A percentile compares a stretch with the other conserved stretches of the same genome.
Conservation (phyloP, 2,888 invertebrate genomes). For the Monochamus alternatus region DNA sequence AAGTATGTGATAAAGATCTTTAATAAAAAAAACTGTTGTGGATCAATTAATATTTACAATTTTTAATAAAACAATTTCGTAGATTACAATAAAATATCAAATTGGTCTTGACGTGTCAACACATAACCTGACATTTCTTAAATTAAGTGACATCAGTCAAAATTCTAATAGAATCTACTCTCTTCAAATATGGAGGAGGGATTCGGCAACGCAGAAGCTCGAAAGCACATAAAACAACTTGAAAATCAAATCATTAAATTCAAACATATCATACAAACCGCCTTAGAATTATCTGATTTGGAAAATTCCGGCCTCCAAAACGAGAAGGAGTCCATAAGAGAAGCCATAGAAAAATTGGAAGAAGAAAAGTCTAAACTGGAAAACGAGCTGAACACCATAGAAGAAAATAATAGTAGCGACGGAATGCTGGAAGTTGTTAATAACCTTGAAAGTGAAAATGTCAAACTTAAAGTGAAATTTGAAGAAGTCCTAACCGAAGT, state of each 20-base stretch:
- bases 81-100: neutral
- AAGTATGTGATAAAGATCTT: neutral
- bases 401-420: conserved; percentile 31
- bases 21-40: no score
- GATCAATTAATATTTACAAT: no score
- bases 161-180: conserved; percentile 15
- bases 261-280: conserved; percentile 50
- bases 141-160: conserved; percentile 15
- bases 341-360: conserved; percentile 49
- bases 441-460: conserved; percentile 47
- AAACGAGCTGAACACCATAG: conserved; percentile 43
- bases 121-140: conserved; percentile 17
- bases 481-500: conserved; percentile 50
- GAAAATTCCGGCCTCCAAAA: conserved; percentile 37
- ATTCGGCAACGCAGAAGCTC: conserved; percentile 41
- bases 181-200: conserved; percentile 16
- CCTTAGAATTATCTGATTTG: conserved; percentile 52
- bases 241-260: conserved; percentile 56
- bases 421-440: conserved; percentile 26
- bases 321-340: conserved; percentile 46
- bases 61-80: no score
- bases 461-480: conserved; percentile 48
- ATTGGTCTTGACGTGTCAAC: conserved; percentile 1
- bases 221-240: conserved; percentile 53
- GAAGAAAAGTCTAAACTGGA: conserved; percentile 52